These are phyloP conservation scores for Willisornis vidua DNA, from an alignment of 2,113 vertebrate genomes.

Conservation along the genomic window DNA sequence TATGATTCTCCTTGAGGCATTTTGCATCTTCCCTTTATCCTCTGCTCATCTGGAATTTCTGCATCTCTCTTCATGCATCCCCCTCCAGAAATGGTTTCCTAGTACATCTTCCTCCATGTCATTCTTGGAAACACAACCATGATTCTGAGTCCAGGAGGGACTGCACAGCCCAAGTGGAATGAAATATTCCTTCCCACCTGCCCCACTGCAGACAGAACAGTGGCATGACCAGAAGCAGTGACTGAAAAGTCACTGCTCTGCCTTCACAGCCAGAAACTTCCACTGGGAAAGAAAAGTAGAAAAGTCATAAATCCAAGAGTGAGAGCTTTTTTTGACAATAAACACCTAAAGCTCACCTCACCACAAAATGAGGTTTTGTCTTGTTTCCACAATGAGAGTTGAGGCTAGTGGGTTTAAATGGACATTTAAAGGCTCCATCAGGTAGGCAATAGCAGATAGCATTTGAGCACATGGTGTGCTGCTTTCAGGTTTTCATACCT, in stretches of 20 bases:
- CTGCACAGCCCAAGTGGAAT: not conserved
- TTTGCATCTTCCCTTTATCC: not conserved
- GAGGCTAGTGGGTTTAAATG: not conserved
- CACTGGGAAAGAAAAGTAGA: not conserved
- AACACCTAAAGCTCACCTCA: not conserved
- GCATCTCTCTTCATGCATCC: not conserved
- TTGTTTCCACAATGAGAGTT: not conserved
- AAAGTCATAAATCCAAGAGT: not conserved
- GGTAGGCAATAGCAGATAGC: not conserved
- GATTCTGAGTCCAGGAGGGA: rapidly evolving
- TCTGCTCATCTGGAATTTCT: not conserved
- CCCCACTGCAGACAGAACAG: not conserved
- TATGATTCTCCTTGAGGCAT: not conserved
- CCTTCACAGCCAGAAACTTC: not conserved
- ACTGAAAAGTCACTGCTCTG: not conserved
- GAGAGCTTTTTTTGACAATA: not conserved
- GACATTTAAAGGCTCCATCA: not conserved
- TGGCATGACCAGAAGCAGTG: not conserved
- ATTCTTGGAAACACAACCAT: not conserved
- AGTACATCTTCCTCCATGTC: not conserved
- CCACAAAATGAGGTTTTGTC: not conserved
- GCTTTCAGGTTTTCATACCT: not conserved
- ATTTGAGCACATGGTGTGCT: rapidly evolving
- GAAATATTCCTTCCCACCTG: not conserved
- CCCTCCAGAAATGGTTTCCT: not conserved